A percentile compares a stretch with the other conserved stretches of the same genome.
These are phyloP conservation scores for Drosophila varians DNA, from an alignment of 1,140 invertebrate species.

Conservation along the genomic window DNA sequence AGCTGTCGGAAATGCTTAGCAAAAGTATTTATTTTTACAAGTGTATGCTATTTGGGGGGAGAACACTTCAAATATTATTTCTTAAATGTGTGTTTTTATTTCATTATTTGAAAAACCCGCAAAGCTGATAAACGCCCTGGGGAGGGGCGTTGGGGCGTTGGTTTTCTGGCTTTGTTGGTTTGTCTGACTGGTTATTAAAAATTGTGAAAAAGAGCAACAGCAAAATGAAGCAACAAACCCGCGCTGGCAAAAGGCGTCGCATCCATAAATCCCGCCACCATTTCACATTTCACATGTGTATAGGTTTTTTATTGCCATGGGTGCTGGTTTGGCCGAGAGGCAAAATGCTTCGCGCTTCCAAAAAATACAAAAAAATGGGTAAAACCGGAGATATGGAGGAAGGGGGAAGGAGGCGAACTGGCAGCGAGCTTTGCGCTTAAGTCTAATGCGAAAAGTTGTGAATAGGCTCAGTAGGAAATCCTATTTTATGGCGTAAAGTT, in stretches of 20 bases:
- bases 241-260: slow-evolving; percentile 41
- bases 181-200: slow-evolving; percentile 76
- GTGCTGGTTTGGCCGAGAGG: slow-evolving; percentile 40
- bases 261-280: slow-evolving; percentile 71
- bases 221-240: slow-evolving; percentile 24
- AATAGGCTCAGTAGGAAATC: slow-evolving; percentile 82
- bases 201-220: slow-evolving; percentile 44
- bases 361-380: slow-evolving; percentile 4
- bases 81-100: slow-evolving; percentile 38
- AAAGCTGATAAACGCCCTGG: slow-evolving; percentile 51
- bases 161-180: slow-evolving; percentile 51
- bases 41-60: slow-evolving; percentile 11
- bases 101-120: slow-evolving; percentile 45
- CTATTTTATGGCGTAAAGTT: slow-evolving; percentile 81
- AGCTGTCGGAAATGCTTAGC: background rate
- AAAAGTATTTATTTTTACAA: background rate
- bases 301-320: slow-evolving; percentile 73
- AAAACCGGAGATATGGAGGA: slow-evolving; percentile 13
- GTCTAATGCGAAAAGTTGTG: slow-evolving; percentile 82
- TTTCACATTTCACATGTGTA: slow-evolving; percentile 80
- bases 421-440: slow-evolving; percentile 77
- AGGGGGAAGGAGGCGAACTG: slow-evolving; percentile 16
- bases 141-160: slow-evolving; percentile 39
- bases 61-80: slow-evolving; percentile 40
- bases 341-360: slow-evolving; percentile 49